These are phyloP conservation scores for Ceratoteleas bidentatus DNA, from an alignment of 1,140 invertebrate genomes.

Conservation along the genomic window DNA sequence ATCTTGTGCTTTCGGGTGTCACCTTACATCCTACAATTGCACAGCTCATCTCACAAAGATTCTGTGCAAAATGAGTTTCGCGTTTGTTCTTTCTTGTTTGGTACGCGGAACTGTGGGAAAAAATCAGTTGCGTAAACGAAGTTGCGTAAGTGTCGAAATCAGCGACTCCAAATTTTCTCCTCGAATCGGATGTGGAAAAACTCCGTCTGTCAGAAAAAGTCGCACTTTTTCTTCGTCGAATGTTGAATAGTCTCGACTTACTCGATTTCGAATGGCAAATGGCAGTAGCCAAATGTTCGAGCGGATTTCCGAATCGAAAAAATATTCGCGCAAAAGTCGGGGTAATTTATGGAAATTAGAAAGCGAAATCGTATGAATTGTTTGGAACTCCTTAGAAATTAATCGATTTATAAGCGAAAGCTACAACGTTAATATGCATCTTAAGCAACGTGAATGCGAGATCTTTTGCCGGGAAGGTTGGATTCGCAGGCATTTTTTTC, in stretches of 20 bases:
- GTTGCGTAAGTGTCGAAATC: constrained; percentile 16
- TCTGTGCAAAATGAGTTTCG: background rate
- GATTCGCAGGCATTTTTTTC: constrained; percentile 4
- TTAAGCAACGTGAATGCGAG: constrained; percentile 53
- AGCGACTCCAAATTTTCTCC: constrained; percentile 23
- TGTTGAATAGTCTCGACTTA: too few species aligned
- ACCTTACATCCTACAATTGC: constrained; percentile 13
- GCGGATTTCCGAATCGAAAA: constrained; percentile 10
- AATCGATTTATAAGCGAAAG: constrained; percentile 66
- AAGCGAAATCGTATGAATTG: constrained; percentile 62
- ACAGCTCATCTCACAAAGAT: constrained; percentile 6
- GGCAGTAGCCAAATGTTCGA: too few species aligned
- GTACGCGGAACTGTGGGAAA: too few species aligned
- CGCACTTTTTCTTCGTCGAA: too few species aligned
- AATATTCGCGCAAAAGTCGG: constrained; percentile 18
- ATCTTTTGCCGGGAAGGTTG: constrained; percentile 34
- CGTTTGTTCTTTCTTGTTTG: too few species aligned
- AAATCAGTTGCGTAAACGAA: background rate
- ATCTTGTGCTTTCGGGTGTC: background rate
- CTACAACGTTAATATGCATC: constrained; percentile 60
- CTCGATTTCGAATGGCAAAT: too few species aligned
- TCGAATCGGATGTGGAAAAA: background rate
- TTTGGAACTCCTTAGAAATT: constrained; percentile 63
- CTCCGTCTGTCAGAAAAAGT: too few species aligned
- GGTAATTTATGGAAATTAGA: constrained; percentile 63